Base-by-base conservation (phyloP, 2,888 invertebrate genomes). In the Frankliniella intonsa region DNA sequence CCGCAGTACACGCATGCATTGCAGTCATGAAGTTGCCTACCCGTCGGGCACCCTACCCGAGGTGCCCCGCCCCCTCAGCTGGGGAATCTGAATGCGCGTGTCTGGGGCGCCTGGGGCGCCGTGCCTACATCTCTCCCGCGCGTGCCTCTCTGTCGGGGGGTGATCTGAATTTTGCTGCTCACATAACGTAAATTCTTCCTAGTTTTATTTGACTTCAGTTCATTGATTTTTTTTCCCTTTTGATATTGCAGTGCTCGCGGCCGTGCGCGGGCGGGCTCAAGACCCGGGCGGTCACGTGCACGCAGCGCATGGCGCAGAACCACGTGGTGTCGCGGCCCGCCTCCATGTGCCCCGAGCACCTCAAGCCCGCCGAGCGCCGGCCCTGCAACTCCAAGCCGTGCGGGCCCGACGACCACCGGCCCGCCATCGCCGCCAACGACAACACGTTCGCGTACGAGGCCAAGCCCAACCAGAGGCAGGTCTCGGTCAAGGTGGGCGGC, bases 231-330 rank as follows among this genome's bases (percentile, higher is more conserved):
- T 50, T 10, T 51, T 8, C 50, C n/a, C 11, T 80, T 80, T n/a
- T 80, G 12, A n/a, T 80, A 65, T 84, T 84, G 12, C 87, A 95
- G 88, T 99, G 98, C 87, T 95, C 95, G 19, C 95, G 94, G 87
- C 92, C 95, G n/a, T 99, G 98, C 87, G 97, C 97, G 0, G 95
- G 95, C 19, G 98, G 98, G 0, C 90, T 94, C 82, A 97, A 97
- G 87, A 94, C 92, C 82, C 91, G 98, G 85, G 91, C 92, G 84
- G 93, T 94, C 76, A 88, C 89, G 81, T 99, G 99, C 88, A 96
- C 97, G 87, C 97, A 97, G 89, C 93, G 95, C 84, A 95, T 97
- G 93, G 95, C 96, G 0, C 95, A 96, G 87, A 97, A 97, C n/a
- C 95, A 95, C 87, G 93, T 94, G 85, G 94, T 96, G 82, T 94